phyloP scores from a whole-genome alignment of 1,140 invertebrate genomes.

The Triops longicaudatus region DNA sequence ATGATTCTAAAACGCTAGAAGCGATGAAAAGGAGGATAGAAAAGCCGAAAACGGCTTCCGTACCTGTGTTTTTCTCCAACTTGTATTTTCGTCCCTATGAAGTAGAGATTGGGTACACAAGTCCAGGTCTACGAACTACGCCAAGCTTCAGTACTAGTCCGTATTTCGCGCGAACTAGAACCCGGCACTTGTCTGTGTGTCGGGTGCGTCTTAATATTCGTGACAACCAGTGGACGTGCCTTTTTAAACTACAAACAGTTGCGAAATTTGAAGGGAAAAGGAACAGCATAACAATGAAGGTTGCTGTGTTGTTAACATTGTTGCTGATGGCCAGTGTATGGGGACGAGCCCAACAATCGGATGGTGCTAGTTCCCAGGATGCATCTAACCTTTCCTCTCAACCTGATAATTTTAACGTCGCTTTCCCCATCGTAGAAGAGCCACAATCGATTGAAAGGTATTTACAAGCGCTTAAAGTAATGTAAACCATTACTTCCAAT shows the following conservation, averaged over 20 bases:
- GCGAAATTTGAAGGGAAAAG: neutral
- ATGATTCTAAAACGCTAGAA: no score
- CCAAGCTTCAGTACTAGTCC: no score
- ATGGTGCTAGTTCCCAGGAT: neutral
- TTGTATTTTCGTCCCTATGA: no score
- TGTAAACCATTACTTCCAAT: neutral
- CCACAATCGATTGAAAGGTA: neutral
- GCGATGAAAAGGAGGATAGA: no score
- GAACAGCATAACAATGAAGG: neutral
- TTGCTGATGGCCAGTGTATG: neutral
- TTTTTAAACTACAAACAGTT: neutral
- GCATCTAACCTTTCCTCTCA: neutral
- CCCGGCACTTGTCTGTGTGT: neutral
- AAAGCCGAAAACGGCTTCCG: no score
- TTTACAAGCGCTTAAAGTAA: neutral
- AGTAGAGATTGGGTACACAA: no score
- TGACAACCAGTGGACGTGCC: neutral
- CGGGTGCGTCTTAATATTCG: constrained; percentile 8
- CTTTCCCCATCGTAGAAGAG: neutral
- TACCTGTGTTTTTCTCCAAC: no score
- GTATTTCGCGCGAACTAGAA: no score
- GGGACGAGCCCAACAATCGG: neutral
- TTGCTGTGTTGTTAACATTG: neutral
- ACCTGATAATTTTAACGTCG: neutral
- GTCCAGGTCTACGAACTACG: no score